A percentile compares a stretch with the other conserved stretches of the same genome.
Evolutionary conservation across 2,113 vertebrate genomes (phyloP).

Genomic region (Atlantisia rogersi): DNA sequence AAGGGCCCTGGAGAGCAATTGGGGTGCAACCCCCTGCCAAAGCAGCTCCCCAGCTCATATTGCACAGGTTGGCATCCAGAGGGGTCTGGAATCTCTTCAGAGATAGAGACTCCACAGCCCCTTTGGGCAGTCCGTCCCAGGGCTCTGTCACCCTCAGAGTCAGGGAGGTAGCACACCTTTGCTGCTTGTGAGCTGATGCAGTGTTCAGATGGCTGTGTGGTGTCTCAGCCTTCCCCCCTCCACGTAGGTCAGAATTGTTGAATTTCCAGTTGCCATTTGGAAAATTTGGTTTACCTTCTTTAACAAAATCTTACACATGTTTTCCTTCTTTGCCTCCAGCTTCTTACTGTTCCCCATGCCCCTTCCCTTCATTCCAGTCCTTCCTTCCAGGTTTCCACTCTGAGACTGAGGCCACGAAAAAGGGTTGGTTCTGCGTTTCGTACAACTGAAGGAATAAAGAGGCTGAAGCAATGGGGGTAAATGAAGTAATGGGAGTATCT

Average conservation of each 20-base stretch:
- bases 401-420: not conserved
- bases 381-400: slow-evolving; percentile 38
- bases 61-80: too few species aligned
- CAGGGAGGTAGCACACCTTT: not conserved
- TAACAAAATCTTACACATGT: not conserved
- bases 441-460: not conserved
- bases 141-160: too few species aligned
- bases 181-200: not conserved
- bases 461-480: not conserved
- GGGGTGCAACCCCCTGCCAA: too few species aligned
- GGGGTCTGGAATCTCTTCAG: too few species aligned
- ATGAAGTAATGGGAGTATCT: not conserved
- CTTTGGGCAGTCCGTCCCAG: too few species aligned
- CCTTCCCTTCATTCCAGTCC: not conserved
- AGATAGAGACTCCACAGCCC: too few species aligned
- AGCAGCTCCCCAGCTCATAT: too few species aligned
- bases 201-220: not conserved
- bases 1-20: too few species aligned
- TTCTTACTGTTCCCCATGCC: not conserved
- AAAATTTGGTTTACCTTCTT: not conserved
- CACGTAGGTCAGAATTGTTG: not conserved
- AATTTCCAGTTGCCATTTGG: not conserved
- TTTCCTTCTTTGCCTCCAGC: not conserved
- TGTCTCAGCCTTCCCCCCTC: not conserved
- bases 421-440: not conserved